These are phyloP conservation scores for Noctua comes DNA, from an alignment of 2,888 invertebrate species.

Conservation along the genomic window DNA sequence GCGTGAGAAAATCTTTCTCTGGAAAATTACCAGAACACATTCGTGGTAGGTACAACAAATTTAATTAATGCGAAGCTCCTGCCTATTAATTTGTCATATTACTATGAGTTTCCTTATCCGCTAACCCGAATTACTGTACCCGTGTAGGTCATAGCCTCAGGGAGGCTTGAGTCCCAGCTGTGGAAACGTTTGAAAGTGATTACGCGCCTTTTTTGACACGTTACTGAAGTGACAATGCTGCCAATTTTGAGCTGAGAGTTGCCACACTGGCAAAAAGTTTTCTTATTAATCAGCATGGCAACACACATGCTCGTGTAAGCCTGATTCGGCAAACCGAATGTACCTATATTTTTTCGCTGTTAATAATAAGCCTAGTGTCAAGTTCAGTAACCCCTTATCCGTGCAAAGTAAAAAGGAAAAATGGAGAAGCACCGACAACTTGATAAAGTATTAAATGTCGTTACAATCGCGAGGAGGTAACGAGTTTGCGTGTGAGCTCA, in stretches of 20 bases:
- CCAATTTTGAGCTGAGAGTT: background rate
- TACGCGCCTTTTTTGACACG: background rate
- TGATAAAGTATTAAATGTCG: slow-evolving; percentile 57
- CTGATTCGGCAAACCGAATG: background rate
- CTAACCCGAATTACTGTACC: background rate
- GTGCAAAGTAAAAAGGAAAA: slow-evolving; percentile 23
- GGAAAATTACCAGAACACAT: background rate
- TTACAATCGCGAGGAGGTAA: slow-evolving; percentile 64
- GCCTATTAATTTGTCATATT: background rate
- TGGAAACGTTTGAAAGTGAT: background rate
- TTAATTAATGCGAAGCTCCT: background rate
- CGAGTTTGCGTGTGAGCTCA: slow-evolving; percentile 66
- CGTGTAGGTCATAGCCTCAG: background rate
- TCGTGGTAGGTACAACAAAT: background rate
- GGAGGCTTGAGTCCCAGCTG: background rate
- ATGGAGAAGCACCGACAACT: slow-evolving; percentile 38
- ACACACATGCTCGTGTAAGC: background rate
- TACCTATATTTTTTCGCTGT: background rate
- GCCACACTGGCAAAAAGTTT: background rate
- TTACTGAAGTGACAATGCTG: background rate
- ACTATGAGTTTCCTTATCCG: background rate
- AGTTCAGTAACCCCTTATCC: background rate
- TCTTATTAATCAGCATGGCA: background rate
- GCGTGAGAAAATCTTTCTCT: background rate
- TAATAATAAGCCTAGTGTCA: background rate